These are phyloP conservation scores for Semotilus atromaculatus DNA, from an alignment of 2,797 vertebrate species.

Conservation along the genomic window DNA sequence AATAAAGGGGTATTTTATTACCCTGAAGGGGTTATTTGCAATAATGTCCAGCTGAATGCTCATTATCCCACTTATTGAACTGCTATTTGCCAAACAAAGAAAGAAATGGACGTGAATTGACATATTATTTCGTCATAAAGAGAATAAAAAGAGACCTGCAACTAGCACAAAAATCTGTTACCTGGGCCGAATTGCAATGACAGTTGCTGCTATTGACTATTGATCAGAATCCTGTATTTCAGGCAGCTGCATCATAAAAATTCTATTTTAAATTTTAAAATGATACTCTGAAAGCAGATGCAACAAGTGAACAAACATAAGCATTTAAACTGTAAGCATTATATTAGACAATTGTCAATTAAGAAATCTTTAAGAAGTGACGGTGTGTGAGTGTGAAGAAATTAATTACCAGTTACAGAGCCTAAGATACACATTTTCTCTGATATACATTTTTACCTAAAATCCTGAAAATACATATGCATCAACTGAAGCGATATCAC, in stretches of 20 bases:
- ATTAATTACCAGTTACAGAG: neutral
- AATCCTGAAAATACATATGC: neutral
- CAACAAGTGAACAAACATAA: neutral
- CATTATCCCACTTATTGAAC: neutral
- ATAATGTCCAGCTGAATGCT: slow-evolving; percentile 4
- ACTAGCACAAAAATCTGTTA: neutral
- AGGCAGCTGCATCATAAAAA: neutral
- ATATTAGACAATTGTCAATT: neutral
- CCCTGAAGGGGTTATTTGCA: neutral
- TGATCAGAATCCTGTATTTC: neutral
- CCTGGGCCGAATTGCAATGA: neutral
- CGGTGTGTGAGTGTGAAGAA: neutral
- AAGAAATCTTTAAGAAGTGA: neutral
- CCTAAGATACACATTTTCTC: neutral
- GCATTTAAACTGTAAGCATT: neutral
- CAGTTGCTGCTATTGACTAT: neutral
- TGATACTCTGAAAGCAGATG: neutral
- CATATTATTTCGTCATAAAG: neutral
- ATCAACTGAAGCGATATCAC: neutral
- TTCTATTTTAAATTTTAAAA: neutral
- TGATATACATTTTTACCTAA: neutral
- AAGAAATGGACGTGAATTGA: neutral
- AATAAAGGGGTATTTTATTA: neutral
- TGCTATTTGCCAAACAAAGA: neutral
- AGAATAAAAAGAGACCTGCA: neutral